Evolutionary conservation across 2,888 invertebrate genomes (phyloP).

Genomic region (Orthosia gracilis): DNA sequence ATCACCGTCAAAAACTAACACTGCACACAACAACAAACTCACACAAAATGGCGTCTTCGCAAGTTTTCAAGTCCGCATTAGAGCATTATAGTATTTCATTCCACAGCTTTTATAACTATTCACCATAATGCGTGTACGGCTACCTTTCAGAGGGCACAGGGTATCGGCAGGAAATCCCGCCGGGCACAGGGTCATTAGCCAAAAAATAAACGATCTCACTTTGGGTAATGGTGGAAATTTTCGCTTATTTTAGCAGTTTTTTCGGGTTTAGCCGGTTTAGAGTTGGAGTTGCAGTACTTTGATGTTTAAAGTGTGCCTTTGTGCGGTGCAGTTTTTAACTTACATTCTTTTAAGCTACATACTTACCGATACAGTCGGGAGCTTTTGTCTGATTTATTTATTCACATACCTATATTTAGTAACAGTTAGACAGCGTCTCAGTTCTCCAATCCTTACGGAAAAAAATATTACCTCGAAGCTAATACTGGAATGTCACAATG

Average conservation of each 20-base stretch:
- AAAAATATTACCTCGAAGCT: too few relatives aligned
- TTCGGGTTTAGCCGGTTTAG: conserved; percentile 19
- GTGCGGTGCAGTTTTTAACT: neutral
- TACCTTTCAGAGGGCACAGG: conserved; percentile 77
- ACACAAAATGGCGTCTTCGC: conserved; percentile 22
- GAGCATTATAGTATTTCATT: conserved; percentile 69
- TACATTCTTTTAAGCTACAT: neutral
- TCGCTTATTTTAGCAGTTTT: conserved; percentile 65
- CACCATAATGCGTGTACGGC: conserved; percentile 77
- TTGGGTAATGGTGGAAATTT: conserved; percentile 75
- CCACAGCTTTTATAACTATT: conserved; percentile 75
- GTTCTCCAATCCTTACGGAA: too few relatives aligned
- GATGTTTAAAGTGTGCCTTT: conserved; percentile 13
- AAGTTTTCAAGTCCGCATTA: conserved; percentile 58
- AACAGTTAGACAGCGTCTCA: too few relatives aligned
- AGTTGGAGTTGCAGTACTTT: conserved; percentile 21
- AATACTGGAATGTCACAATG: too few relatives aligned
- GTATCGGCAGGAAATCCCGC: conserved; percentile 78
- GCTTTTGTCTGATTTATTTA: neutral
- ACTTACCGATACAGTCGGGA: too few relatives aligned
- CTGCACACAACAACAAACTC: conserved; percentile 6
- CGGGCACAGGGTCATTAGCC: conserved; percentile 80
- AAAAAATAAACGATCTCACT: conserved; percentile 84
- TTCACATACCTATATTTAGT: too few relatives aligned
- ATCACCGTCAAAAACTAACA: neutral